Evolutionary conservation across 2,888 invertebrate species (phyloP), one percentile per base, ranked within the genome.

Genomic region (Bombyx huttoni): DNA sequence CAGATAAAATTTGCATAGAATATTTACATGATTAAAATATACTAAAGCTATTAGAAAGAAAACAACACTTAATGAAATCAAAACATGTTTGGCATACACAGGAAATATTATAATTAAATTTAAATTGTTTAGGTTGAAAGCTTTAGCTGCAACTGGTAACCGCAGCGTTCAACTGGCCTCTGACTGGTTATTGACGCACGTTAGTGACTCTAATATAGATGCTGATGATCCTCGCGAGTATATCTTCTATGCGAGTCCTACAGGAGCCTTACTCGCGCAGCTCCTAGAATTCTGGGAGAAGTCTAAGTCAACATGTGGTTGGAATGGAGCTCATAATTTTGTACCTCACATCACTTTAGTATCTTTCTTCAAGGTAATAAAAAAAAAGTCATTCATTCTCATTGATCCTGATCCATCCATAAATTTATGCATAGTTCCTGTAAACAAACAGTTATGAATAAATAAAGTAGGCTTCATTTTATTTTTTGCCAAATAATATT

Each of bases 261-360:
- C 93, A 0, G 95, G 95, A 2, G 83, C 90, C 0, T 90, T 97
- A 58, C 81, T 94, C 0, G 91, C 92, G 52, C 93, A 94, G 67
- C 78, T 96, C 14, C 90, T 92, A 50, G 90, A 91, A 51, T 97
- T 95, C 77, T 95, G 94, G 94, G 88, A 91, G 1, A 94, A 93
- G 68, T 95, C 95, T 0, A 91, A 92, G 63, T 83, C 90, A 40
- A 78, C 91, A 10, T 92, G 92, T 68, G 94, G 94, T 7, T 96
- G 96, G 94, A 97, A 97, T 82, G 95, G 96, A 24, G 96, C 96
- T 0, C 97, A 96, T 67, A 95, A 96, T 75, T 96, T 93, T 76
- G 93, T 95, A 54, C 97, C 97, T 1, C 97, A 97, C 70, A 94
- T 97, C 59, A 97, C 97, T 8, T 87, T 97, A 52, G 95, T 96